Evolutionary conservation across 2,888 invertebrate species (phyloP), one percentile per base, ranked within the genome.

Genomic region (Nemotelus nigrinus): DNA sequence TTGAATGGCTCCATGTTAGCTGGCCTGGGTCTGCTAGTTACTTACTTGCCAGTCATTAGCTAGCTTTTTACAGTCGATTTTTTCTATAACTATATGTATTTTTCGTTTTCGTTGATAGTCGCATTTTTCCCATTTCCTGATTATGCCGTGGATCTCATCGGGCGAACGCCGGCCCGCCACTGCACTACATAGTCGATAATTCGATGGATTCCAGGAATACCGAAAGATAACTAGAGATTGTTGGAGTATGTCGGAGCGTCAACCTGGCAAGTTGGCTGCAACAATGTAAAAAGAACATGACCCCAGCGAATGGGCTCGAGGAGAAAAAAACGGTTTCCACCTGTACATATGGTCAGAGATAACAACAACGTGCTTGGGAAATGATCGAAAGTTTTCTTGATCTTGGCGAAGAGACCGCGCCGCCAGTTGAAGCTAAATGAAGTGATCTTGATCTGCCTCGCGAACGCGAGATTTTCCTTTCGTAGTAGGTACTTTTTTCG

Each of bases 1-100:
- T 55, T 71, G 71, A 71, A 71, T 71, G 71, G 48, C 71, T 71
- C 65, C 47, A 44, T 45, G 43, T 67, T 67, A 67, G 7, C 53
- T 53, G 53, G 25, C 25, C 25, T 53, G 53, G 39, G 39, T 2
- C 25, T 25, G 25, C 25, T 25, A 25, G 25, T 25, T 25, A 25
- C 25, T 25, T 25, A 25, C 25, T 25, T 25, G 25, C 71, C 10
- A 71, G 71, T 71, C 71, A 55, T 71, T 71, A 71, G 44, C 55
- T 71, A 39, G 25, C 50, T 68, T 68, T 41, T 68, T 68, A 44
- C 47, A 65, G 2, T 10, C 8, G 7, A 2, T 68, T 53, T 50
- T 41, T 50, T 68, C 53, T 6, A 4, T 65, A n/a, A 58, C 8
- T n/a, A 7, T 58, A 58, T 58, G 8, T 58, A 41, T 25, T 25